phyloP scores from a whole-genome alignment of 2,113 vertebrate species.

The Scartelaos histophorus region DNA sequence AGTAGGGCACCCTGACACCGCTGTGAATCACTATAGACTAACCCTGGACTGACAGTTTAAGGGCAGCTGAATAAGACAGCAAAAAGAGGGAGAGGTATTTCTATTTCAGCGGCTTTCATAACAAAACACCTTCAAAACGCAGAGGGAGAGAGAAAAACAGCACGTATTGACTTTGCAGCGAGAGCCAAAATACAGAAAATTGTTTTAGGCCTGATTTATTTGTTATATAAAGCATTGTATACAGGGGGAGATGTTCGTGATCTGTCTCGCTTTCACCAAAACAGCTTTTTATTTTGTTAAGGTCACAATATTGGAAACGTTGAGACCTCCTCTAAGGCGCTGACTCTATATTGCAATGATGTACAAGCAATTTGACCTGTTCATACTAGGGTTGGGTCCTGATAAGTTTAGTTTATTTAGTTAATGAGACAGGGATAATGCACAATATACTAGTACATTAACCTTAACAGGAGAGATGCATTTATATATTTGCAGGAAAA shows the following conservation, averaged over 20 bases:
- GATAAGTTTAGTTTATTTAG: too few relatives aligned
- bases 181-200: constrained; percentile 18
- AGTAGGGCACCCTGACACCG: constrained; percentile 10
- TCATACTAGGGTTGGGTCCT: too few relatives aligned
- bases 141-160: constrained; percentile 3
- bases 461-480: too few relatives aligned
- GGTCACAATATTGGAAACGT: constrained; percentile 3
- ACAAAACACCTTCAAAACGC: constrained; percentile 4
- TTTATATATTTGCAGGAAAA: too few relatives aligned
- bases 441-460: too few relatives aligned
- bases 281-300: constrained; percentile 18
- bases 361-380: too few relatives aligned
- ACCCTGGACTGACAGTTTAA: constrained; percentile 24
- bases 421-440: too few relatives aligned
- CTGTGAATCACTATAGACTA: constrained; percentile 29
- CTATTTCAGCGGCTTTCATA: constrained; percentile 5
- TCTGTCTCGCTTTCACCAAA: constrained; percentile 7
- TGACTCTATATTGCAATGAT: background rate
- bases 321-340: background rate
- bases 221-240: constrained; percentile 14
- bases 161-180: background rate
- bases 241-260: constrained; percentile 17
- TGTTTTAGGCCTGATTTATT: constrained; percentile 12
- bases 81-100: constrained; percentile 12
- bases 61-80: constrained; percentile 18